A percentile compares a stretch with the other conserved stretches of the same genome.
These are phyloP conservation scores for Pelecanoides urinatrix DNA, from an alignment of 2,113 vertebrate genomes.

Conservation along the genomic window DNA sequence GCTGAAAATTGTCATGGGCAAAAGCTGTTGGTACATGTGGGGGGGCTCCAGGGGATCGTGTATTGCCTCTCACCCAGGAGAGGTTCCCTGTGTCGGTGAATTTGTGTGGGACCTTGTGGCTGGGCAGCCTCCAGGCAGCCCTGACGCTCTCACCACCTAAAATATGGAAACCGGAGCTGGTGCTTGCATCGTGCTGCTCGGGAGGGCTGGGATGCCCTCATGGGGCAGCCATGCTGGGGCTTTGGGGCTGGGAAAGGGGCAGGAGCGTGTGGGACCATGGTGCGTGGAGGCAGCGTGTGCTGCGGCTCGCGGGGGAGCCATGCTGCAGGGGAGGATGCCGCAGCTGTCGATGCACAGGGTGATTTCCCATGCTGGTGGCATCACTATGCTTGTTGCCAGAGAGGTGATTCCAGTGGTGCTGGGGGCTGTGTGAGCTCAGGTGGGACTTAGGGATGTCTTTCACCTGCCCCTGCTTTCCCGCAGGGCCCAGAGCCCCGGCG, in stretches of 20 bases:
- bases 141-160: not conserved
- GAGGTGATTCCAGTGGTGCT: not conserved
- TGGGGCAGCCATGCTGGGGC: not conserved
- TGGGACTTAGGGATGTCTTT: not conserved
- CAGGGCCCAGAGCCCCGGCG: fast-evolving
- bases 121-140: not conserved
- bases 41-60: fast-evolving
- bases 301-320: fast-evolving
- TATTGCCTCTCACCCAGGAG: not conserved
- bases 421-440: not conserved
- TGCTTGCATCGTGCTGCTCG: fast-evolving
- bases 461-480: not conserved
- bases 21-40: not conserved
- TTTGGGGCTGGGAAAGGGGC: not conserved
- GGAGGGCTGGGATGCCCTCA: fast-evolving
- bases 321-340: not conserved
- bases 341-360: not conserved
- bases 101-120: not conserved
- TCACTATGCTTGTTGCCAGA: not conserved
- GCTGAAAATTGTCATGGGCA: not conserved
- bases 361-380: not conserved
- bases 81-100: not conserved
- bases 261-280: fast-evolving
- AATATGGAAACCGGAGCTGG: not conserved
- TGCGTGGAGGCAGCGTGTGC: not conserved